Conservation (phyloP, 2,888 invertebrate species). For the Cenopis cana region DNA sequence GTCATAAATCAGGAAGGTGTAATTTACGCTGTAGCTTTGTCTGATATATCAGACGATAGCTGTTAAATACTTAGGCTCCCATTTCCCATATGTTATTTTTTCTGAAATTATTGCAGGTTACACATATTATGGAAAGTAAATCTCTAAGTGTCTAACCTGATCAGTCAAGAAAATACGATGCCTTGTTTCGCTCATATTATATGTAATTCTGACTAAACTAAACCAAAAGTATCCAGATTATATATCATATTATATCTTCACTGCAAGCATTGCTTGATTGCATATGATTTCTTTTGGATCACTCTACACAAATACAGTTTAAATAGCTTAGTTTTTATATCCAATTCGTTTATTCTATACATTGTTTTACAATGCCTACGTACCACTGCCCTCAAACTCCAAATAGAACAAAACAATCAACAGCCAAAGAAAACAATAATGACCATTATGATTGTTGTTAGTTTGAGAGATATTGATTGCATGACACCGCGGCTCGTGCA, state of each 20-base stretch:
- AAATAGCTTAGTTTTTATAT: not conserved
- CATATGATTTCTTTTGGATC: not conserved
- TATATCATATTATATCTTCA: not conserved
- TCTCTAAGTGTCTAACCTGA: no score
- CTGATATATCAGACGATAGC: no score
- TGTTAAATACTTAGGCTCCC: no score
- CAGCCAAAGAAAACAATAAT: slow-evolving; percentile 73
- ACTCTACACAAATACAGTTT: slow-evolving; percentile 1
- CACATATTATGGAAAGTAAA: no score
- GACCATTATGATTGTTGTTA: slow-evolving; percentile 66
- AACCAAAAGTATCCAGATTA: not conserved
- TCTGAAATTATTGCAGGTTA: no score
- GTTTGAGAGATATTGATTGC: slow-evolving; percentile 46
- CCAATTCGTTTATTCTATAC: slow-evolving; percentile 14
- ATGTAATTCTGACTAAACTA: no score
- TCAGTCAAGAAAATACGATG: no score
- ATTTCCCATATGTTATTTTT: no score
- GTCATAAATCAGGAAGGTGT: no score
- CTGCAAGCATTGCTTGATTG: not conserved
- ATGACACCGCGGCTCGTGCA: slow-evolving; percentile 74
- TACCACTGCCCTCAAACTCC: slow-evolving; percentile 15
- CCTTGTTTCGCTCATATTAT: no score
- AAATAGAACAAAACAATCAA: slow-evolving; percentile 59
- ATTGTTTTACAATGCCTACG: slow-evolving; percentile 11
- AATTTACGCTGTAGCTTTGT: no score